A percentile compares a stretch with the other conserved stretches of the same genome.
These are phyloP conservation scores for Anas platyrhynchos DNA, from an alignment of 2,113 vertebrate genomes.

Conservation along the genomic window DNA sequence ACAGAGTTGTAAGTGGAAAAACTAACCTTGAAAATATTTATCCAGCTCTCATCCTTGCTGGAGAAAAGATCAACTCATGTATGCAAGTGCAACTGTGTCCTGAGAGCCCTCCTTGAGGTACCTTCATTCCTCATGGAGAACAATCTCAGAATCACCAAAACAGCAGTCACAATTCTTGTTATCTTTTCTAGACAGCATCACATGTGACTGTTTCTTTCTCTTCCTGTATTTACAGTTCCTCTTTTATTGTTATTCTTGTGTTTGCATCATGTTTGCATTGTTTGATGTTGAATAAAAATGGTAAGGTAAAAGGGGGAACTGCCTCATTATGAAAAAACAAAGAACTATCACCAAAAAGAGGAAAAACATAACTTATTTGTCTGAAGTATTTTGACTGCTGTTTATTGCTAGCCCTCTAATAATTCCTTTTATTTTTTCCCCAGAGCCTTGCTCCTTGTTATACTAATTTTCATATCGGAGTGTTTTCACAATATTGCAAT, in stretches of 20 bases:
- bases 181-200: fast-evolving
- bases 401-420: not conserved
- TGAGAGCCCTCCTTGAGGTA: not conserved
- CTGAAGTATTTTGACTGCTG: not conserved
- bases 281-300: not conserved
- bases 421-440: not conserved
- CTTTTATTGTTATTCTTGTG: not conserved
- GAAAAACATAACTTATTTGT: not conserved
- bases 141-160: not conserved
- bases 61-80: fast-evolving
- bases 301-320: not conserved
- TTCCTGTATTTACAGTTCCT: not conserved
- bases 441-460: not conserved
- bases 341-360: not conserved
- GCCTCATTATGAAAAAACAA: not conserved
- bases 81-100: not conserved
- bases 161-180: not conserved
- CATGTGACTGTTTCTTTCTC: not conserved
- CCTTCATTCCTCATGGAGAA: not conserved
- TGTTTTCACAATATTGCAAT: not conserved
- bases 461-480: not conserved
- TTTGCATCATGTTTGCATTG: not conserved
- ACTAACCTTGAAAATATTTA: not conserved
- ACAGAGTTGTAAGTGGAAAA: fast-evolving
- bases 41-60: not conserved